phyloP scores from a whole-genome alignment of 37 sponge, comb jelly and placozoan genomes.

The Oscarella lobularis region DNA sequence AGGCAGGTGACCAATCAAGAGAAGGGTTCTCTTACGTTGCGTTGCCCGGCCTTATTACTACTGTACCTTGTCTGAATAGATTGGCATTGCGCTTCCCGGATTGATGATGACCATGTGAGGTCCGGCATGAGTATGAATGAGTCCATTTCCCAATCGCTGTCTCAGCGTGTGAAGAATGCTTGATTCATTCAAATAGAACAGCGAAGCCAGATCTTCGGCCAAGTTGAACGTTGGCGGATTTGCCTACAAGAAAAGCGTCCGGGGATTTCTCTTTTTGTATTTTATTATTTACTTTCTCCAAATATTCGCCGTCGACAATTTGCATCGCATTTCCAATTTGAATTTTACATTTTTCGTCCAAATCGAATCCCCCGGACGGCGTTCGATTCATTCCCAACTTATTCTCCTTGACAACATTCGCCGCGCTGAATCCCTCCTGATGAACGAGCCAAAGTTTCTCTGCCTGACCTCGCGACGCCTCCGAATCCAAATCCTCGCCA shows the following conservation, averaged over 20 bases:
- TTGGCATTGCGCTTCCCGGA: slow-evolving; percentile 25
- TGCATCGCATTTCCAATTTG: no score
- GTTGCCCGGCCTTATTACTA: neutral
- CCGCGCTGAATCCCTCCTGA: slow-evolving; percentile 59
- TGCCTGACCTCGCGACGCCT: no score
- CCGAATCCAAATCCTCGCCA: no score
- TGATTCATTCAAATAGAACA: slow-evolving; percentile 85
- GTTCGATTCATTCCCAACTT: no score
- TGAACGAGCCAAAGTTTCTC: slow-evolving; percentile 78
- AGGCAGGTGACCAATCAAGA: no score
- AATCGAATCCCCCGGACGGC: no score
- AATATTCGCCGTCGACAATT: no score
- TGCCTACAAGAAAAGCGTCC: slow-evolving; percentile 64
- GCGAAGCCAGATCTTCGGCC: slow-evolving; percentile 83
- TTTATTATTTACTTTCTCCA: no score
- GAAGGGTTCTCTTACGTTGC: neutral
- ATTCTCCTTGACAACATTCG: slow-evolving; percentile 23
- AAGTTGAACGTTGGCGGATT: slow-evolving; percentile 64
- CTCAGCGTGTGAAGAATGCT: slow-evolving; percentile 87
- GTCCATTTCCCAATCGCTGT: slow-evolving; percentile 76
- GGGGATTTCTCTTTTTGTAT: no score
- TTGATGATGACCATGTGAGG: slow-evolving; percentile 88
- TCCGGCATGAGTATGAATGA: slow-evolving; percentile 95
- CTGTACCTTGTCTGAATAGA: slow-evolving; percentile 12
- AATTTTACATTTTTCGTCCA: no score